Conservation (phyloP, 2,888 invertebrate species). For the Lycocerus yunnanus region DNA sequence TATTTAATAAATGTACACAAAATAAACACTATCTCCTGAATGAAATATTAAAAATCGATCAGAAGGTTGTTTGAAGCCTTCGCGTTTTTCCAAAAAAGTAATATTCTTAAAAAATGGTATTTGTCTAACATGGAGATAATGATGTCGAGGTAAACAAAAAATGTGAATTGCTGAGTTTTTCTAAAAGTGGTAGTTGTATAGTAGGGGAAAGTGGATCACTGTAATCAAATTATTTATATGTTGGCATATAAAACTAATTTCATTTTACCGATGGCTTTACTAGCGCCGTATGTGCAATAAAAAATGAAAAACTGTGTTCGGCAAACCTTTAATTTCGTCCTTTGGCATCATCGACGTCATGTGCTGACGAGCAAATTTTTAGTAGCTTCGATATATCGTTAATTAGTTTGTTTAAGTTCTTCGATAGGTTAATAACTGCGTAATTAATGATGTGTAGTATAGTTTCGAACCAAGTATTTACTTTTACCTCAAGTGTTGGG, state of each 20-base stretch:
- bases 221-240: too few species aligned
- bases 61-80: background rate
- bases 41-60: background rate
- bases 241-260: too few species aligned
- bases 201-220: background rate
- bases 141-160: background rate
- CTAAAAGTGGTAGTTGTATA: too few species aligned
- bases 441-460: background rate
- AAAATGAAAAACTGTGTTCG: too few species aligned
- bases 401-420: background rate
- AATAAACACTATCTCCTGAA: background rate
- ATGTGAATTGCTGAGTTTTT: background rate
- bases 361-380: too few species aligned
- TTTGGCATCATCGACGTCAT: too few species aligned
- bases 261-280: too few species aligned
- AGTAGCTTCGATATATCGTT: too few species aligned
- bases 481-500: background rate
- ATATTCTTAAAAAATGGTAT: background rate
- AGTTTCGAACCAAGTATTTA: background rate
- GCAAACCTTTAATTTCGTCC: too few species aligned
- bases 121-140: background rate
- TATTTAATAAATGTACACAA: background rate
- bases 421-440: background rate
- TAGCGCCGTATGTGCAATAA: too few species aligned
- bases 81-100: background rate